Base-by-base conservation (phyloP, 2,888 invertebrate species). In the Schizotus pectinicornis region DNA sequence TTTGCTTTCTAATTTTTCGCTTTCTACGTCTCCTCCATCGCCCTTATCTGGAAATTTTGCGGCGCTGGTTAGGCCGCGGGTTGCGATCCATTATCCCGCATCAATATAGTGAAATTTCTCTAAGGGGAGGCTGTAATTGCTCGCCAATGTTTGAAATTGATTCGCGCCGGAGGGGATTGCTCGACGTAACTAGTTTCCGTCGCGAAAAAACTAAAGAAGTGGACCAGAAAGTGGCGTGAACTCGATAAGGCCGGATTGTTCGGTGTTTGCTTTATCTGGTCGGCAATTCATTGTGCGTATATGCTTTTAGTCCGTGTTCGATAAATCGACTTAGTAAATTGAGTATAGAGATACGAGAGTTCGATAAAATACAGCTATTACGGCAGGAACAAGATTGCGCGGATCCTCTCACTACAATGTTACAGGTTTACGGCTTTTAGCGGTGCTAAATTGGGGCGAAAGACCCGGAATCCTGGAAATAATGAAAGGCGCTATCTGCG, bases 321-420 rank as follows among this genome's bases (percentile, higher is more conserved):
- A 50, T 59, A 59, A 59, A 59, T 59, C 54, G 59, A 54, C 59
- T 59, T 59, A 48, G 49, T 54, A 50, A 59, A 59, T 59, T 59
- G 59, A 59, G 54, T 61, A 58, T 54, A 61, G 62, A 65, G 66
- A 67, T 65, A 61, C 56, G 59, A 62, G 60, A 63, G 65, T 64
- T 63, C 64, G 66, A 67, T 69, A 67, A 69, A 69, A 67, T 69
- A 66, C 64, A 65, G 64, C 67, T 61, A 67, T 68, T 67, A 69
- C 63, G 61, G 56, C 61, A 59, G 65, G 60, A 64, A 67, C 65
- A 67, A 64, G 68, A 67, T 67, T 67, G 67, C 59, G 61, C 61
- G 59, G 55, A 62, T 61, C 56, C 56, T 62, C 59, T 59, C 59
- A 58, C 62, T 61, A 63, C 65, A 63, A 53, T 61, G 67, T 61